A percentile compares a stretch with the other conserved stretches of the same genome.
phyloP scores from a whole-genome alignment of 2,888 invertebrate genomes.

The Arge pagana region DNA sequence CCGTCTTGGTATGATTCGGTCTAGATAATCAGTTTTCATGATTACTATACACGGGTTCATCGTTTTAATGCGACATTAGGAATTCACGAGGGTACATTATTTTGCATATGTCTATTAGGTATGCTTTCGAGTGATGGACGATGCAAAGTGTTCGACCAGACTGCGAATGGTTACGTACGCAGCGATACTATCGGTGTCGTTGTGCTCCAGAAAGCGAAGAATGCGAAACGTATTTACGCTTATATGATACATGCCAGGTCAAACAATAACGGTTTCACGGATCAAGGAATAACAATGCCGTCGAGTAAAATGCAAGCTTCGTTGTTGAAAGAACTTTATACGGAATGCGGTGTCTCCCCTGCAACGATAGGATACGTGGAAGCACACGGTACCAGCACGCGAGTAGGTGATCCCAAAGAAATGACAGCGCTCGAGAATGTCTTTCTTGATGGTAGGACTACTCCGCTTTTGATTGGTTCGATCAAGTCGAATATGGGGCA shows the following conservation, averaged over 20 bases:
- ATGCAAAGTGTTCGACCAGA: constrained; percentile 89
- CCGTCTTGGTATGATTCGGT: constrained; percentile 2
- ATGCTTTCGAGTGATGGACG: constrained; percentile 83
- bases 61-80: too few relatives aligned
- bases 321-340: constrained; percentile 63
- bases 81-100: too few relatives aligned
- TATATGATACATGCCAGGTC: constrained; percentile 63
- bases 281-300: constrained; percentile 54
- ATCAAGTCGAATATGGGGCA: constrained; percentile 95
- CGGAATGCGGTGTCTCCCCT: constrained; percentile 65
- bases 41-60: too few relatives aligned
- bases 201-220: constrained; percentile 70
- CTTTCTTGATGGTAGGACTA: constrained; percentile 75
- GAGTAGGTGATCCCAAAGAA: constrained; percentile 92
- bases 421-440: constrained; percentile 79
- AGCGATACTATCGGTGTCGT: constrained; percentile 76
- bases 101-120: too few relatives aligned
- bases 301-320: constrained; percentile 47
- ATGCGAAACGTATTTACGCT: constrained; percentile 60
- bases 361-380: constrained; percentile 66
- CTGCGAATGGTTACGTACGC: constrained; percentile 82
- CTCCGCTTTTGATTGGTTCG: constrained; percentile 83
- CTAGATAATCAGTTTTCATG: background rate
- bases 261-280: constrained; percentile 65
- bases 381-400: constrained; percentile 78